Conservation (phyloP, 2,113 vertebrate species). For the Miniopterus natalensis region DNA sequence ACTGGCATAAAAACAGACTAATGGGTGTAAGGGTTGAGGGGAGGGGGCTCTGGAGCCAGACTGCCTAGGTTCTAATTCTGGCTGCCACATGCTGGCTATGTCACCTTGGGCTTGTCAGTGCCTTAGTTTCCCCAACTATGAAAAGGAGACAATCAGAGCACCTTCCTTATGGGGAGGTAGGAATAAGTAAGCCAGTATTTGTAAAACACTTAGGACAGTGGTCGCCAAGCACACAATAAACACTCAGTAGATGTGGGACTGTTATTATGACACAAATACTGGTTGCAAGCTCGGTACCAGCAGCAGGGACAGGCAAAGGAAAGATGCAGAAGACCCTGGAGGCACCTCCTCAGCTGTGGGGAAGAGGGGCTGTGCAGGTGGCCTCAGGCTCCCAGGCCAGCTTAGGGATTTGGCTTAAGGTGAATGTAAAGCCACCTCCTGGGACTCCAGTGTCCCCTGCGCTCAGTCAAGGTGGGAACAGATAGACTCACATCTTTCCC, state of each 20-base stretch:
- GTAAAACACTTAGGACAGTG: not conserved
- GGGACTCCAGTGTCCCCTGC: not conserved
- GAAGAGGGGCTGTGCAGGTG: not conserved
- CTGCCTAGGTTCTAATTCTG: not conserved
- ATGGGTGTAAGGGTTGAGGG: too few relatives aligned
- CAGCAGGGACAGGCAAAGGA: not conserved
- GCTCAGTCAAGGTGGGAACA: not conserved
- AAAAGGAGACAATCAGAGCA: not conserved
- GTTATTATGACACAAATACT: not conserved
- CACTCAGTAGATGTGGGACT: rapidly evolving
- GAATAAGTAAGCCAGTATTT: not conserved
- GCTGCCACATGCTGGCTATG: not conserved
- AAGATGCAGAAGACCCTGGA: not conserved
- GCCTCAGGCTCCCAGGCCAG: not conserved
- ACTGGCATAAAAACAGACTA: not conserved
- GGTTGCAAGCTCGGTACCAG: not conserved
- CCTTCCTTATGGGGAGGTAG: too few relatives aligned
- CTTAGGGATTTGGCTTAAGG: not conserved
- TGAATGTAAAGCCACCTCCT: not conserved
- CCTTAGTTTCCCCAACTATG: not conserved
- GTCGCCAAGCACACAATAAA: not conserved
- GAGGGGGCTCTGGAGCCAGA: not conserved
- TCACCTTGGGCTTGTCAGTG: not conserved
- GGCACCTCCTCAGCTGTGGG: not conserved
- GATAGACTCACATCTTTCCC: not conserved